Conservation (phyloP, 2,797 vertebrate genomes). For the Manis crassicaudata region DNA sequence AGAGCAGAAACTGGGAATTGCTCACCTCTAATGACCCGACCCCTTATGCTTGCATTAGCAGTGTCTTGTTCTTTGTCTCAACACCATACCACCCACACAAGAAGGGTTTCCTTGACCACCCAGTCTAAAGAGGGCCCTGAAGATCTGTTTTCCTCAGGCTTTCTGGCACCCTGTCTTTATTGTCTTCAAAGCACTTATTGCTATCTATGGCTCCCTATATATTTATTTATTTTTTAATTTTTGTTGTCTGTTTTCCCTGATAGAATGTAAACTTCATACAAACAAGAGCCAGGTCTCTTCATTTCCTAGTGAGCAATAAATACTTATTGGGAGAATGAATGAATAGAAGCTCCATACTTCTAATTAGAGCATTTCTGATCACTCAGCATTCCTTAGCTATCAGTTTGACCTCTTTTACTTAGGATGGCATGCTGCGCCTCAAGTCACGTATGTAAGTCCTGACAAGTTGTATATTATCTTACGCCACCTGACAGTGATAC, state of each 20-base stretch:
- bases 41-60: not conserved
- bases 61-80: not conserved
- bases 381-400: not conserved
- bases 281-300: not conserved
- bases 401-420: not conserved
- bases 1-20: not conserved
- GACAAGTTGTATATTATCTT: constrained; percentile 1
- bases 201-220: not conserved
- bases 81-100: not conserved
- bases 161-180: not conserved
- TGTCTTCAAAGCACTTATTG: not conserved
- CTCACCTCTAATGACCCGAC: not conserved
- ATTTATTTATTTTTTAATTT: not conserved
- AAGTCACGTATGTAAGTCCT: not conserved
- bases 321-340: not conserved
- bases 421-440: not conserved
- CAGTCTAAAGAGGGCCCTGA: not conserved
- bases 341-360: not conserved
- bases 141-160: not conserved
- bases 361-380: not conserved
- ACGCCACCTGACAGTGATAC: not conserved
- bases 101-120: not conserved
- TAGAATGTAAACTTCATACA: not conserved
- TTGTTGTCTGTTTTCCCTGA: not conserved
- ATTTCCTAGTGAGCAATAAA: not conserved